Evolutionary conservation across 2,797 vertebrate genomes (phyloP).

Genomic region (Aplochiton taeniatus): DNA sequence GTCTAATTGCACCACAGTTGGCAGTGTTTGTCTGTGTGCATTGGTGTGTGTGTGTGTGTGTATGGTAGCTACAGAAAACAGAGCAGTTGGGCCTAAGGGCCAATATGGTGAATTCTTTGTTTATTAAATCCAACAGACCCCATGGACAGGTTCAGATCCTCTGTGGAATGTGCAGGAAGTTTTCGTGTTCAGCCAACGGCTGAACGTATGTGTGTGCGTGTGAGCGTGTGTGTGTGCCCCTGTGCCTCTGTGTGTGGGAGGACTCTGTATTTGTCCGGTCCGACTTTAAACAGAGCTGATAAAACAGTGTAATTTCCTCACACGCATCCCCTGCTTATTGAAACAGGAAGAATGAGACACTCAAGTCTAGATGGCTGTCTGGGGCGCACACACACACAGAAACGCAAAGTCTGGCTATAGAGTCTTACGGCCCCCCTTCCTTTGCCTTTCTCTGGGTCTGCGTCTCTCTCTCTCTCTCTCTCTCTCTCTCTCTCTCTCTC

Average conservation of each 20-base stretch:
- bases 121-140: conserved; percentile 71
- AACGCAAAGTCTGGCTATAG: conserved; percentile 23
- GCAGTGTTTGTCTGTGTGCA: conserved; percentile 14
- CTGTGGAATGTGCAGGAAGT: conserved; percentile 30
- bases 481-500: too few species aligned
- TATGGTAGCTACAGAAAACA: conserved; percentile 34
- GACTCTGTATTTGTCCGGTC: conserved; percentile 51
- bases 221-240: background rate
- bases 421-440: conserved; percentile 12
- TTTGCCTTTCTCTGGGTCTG: background rate
- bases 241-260: conserved; percentile 21
- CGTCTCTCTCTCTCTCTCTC: conserved; percentile 27
- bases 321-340: conserved; percentile 53
- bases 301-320: conserved; percentile 63
- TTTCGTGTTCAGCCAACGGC: background rate
- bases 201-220: conserved; percentile 10
- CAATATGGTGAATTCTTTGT: conserved; percentile 59
- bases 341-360: conserved; percentile 31
- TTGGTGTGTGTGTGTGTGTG: conserved; percentile 17
- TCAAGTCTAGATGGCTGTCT: conserved; percentile 11
- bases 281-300: conserved; percentile 38
- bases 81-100: conserved; percentile 42
- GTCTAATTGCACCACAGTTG: conserved; percentile 3
- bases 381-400: conserved; percentile 2
- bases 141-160: conserved; percentile 52